Percentiles rank a stretch among this genome's conserved stretches.
Conservation (phyloP, 1,140 invertebrate genomes). For the Eubasilissa regina region DNA sequence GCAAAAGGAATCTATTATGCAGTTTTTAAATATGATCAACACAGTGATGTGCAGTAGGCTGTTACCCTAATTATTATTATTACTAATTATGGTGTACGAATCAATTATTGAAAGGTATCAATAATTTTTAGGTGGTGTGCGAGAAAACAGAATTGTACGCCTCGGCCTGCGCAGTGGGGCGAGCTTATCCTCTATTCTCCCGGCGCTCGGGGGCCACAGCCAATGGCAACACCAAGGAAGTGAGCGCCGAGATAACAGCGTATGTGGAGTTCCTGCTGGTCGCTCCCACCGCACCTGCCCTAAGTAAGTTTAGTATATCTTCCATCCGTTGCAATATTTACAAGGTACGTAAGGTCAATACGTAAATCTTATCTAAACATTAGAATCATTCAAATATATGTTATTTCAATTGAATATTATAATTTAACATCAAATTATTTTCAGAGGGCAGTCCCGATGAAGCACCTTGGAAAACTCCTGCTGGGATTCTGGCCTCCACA, state of each 20-base stretch:
- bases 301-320: constrained; percentile 34
- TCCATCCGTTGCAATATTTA: no score
- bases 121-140: constrained; percentile 79
- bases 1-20: no score
- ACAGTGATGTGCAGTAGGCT: no score
- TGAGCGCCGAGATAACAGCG: constrained; percentile 63
- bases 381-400: no score
- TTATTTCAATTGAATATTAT: no score
- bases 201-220: constrained; percentile 78
- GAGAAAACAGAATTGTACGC: constrained; percentile 83
- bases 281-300: constrained; percentile 14
- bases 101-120: not conserved
- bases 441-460: constrained; percentile 58
- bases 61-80: not conserved
- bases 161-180: constrained; percentile 85
- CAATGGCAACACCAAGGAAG: constrained; percentile 46
- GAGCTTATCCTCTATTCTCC: constrained; percentile 83
- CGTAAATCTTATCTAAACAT: no score
- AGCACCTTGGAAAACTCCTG: constrained; percentile 59
- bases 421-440: constrained; percentile 1
- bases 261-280: constrained; percentile 78
- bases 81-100: not conserved
- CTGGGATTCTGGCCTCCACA: constrained; percentile 57
- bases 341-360: no score
- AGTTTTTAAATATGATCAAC: no score